Conservation (phyloP, 2,888 invertebrate species). For the Lasioglossum lativentre region DNA sequence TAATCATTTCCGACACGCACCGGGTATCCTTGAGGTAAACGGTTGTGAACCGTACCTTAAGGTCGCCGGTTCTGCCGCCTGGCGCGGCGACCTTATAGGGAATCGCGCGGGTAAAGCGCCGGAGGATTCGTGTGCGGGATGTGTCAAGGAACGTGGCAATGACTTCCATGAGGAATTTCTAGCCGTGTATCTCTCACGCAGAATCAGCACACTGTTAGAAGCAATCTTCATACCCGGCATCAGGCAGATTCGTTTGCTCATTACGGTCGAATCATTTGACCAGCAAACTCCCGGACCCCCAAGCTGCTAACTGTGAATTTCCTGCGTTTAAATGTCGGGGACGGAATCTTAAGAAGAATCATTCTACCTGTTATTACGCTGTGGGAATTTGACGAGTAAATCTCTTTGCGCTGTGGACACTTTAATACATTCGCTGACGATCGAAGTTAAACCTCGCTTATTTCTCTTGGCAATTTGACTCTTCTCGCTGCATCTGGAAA, state of each 20-base stretch:
- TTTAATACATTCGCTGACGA: not conserved
- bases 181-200: constrained; percentile 11
- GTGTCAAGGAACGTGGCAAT: constrained; percentile 18
- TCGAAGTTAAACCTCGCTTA: not conserved
- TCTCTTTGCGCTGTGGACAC: not conserved
- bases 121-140: constrained; percentile 19
- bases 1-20: constrained; percentile 60
- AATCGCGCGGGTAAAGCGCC: constrained; percentile 5
- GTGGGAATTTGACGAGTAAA: constrained; percentile 2
- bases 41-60: constrained; percentile 37
- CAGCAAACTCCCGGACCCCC: not conserved
- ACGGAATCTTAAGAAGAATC: not conserved
- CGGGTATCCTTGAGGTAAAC: constrained; percentile 46
- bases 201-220: constrained; percentile 21
- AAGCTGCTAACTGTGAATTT: constrained; percentile 11
- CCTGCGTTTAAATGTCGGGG: not conserved
- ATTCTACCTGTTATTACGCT: constrained; percentile 3
- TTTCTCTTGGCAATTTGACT: not conserved
- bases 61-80: constrained; percentile 19
- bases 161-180: constrained; percentile 24
- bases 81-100: constrained; percentile 25
- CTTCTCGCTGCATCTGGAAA: not conserved
- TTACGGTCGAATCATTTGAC: not conserved
- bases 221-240: constrained; percentile 2
- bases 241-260: constrained; percentile 7